Evolutionary conservation across 2,888 invertebrate genomes (phyloP).

Genomic region (Alloplasta piceator): DNA sequence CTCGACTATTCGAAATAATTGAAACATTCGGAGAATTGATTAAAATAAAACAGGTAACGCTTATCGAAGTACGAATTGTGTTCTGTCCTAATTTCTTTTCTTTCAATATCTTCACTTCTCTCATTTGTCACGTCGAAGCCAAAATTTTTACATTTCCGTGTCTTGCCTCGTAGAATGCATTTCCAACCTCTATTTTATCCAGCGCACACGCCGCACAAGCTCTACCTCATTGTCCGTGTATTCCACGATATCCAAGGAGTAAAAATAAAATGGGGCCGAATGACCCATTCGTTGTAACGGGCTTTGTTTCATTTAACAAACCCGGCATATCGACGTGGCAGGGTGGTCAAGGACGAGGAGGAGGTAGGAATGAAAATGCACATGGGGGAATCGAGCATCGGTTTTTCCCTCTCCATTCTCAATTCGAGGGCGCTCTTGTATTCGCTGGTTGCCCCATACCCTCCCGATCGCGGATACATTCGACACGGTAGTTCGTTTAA

Average conservation of each 20-base stretch:
- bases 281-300: conserved; percentile 79
- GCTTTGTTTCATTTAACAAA: conserved; percentile 81
- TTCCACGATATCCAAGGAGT: conserved; percentile 36
- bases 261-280: conserved; percentile 67
- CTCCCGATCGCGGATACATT: conserved; percentile 51
- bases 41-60: too few relatives aligned
- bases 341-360: not conserved
- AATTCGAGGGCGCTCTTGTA: conserved; percentile 17
- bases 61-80: too few relatives aligned
- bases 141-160: too few relatives aligned
- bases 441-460: conserved; percentile 11
- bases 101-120: too few relatives aligned
- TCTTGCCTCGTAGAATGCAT: conserved; percentile 10
- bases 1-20: too few relatives aligned
- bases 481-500: conserved; percentile 76
- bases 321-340: conserved; percentile 70
- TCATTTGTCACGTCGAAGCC: too few relatives aligned
- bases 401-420: conserved; percentile 40
- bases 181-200: conserved; percentile 20
- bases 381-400: conserved; percentile 43
- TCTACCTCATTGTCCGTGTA: conserved; percentile 55
- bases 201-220: conserved; percentile 53
- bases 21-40: too few relatives aligned
- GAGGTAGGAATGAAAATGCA: conserved; percentile 21
- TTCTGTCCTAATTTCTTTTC: too few relatives aligned